Conservation (phyloP, 2,113 vertebrate genomes). For the Todiramphus chloris region DNA sequence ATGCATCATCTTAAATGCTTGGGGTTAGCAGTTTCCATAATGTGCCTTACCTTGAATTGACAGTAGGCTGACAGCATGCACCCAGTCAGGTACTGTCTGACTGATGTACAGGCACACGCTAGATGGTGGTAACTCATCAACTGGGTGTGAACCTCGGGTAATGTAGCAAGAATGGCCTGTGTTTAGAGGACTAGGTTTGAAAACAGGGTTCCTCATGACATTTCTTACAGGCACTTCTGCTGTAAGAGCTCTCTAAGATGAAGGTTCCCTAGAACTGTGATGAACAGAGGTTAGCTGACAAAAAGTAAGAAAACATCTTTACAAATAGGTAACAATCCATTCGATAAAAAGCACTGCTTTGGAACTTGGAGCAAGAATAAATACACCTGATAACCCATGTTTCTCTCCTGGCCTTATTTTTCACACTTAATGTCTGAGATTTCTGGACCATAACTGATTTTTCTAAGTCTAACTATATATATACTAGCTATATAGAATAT, state of each 20-base stretch:
- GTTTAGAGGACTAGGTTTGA: not conserved
- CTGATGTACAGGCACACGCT: not conserved
- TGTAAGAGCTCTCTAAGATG: not conserved
- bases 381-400: not conserved
- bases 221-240: not conserved
- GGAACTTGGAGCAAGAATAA: not conserved
- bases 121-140: not conserved
- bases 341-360: not conserved
- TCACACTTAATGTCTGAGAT: not conserved
- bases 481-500: not conserved
- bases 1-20: not conserved
- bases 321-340: not conserved
- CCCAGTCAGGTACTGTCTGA: not conserved
- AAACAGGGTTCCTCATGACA: not conserved
- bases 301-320: not conserved
- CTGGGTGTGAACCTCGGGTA: not conserved
- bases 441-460: not conserved
- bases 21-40: not conserved
- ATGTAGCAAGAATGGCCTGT: not conserved
- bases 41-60: not conserved
- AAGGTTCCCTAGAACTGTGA: not conserved
- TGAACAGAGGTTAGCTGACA: not conserved
- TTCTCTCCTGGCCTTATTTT: not conserved
- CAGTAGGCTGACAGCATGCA: not conserved
- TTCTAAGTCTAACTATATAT: not conserved